phyloP scores from a whole-genome alignment of 35 echinoderm and acorn worm genomes.

The Ophioderma brevispina region DNA sequence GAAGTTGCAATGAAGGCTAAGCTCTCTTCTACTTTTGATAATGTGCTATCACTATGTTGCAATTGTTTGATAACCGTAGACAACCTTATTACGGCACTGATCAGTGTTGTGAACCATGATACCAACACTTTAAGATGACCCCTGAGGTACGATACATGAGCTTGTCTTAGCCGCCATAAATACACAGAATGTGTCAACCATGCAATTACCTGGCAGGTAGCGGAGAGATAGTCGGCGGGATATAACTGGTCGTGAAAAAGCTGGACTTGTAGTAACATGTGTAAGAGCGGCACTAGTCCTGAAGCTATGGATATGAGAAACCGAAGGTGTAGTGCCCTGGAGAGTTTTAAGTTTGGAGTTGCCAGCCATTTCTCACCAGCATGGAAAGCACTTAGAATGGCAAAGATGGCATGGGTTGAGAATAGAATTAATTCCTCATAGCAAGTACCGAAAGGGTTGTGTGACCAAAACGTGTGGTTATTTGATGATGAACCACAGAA shows the following conservation, averaged over 20 bases:
- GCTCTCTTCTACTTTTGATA: constrained; percentile 18
- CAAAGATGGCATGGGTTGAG: constrained; percentile 56
- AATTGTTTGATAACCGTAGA: constrained; percentile 52
- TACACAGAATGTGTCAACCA: constrained; percentile 68
- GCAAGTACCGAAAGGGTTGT: constrained; percentile 77
- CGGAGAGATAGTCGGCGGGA: constrained; percentile 57
- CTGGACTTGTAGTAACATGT: constrained; percentile 22
- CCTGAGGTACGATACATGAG: constrained; percentile 25
- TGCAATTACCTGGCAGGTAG: constrained; percentile 26
- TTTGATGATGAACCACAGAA: constrained; percentile 66
- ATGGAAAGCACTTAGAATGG: constrained; percentile 63
- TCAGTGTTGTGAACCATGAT: constrained; percentile 64
- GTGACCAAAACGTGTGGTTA: constrained; percentile 74
- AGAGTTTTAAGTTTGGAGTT: constrained; percentile 77
- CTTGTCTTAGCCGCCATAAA: constrained; percentile 26
- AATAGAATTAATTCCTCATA: constrained; percentile 71
- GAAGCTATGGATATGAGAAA: constrained; percentile 40
- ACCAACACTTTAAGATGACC: constrained; percentile 45
- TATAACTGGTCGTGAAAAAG: background rate
- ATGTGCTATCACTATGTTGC: constrained; percentile 14
- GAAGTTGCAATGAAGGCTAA: constrained; percentile 15
- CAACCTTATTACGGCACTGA: constrained; percentile 44
- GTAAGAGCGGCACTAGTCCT: constrained; percentile 43
- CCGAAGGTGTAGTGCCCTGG: constrained; percentile 51
- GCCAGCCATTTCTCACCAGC: constrained; percentile 41